Evolutionary conservation across 1,140 invertebrate species (phyloP), one percentile per base, ranked within the genome.

Genomic region (Arctopsyche grandis): DNA sequence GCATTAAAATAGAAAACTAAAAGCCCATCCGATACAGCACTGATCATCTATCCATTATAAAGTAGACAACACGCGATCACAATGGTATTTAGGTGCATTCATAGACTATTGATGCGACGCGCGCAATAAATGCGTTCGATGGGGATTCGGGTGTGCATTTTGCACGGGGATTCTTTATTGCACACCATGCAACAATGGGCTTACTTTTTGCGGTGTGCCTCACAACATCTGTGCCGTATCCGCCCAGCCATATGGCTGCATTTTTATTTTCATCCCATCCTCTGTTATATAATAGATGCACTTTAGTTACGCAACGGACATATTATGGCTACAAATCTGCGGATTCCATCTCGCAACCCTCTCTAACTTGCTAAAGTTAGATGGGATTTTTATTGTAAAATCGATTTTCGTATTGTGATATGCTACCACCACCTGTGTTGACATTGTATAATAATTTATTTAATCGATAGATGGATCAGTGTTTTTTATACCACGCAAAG

Each of bases 81-180:
- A 81, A 79, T 81, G 69, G 48, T 73, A 81, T 79, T 81, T 81
- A 79, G 75, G 63, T 48, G 70, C 73, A 81, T 79, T 79, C 77
- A 76, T 70, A 52, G 48, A 38, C 69, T 79, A 81, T 70, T 78
- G 71, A 78, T 70, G 77, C 80, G 48, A 76, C 78, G 29, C 78
- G 29, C 56, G 56, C 56, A 60, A 60, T 60, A 60, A 81, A 81
- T 81, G 77, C 76, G 78, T 78, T 80, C 76, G 78, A 78, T 78
- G 80, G 76, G 76, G 74, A 81, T 81, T 79, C 73, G 77, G 69
- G 77, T 58, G 73, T 58, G 77, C 75, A 78, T 82, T 82, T 78
- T 78, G 74, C 81, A 78, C 81, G 70, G 29, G 71, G 75, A 75
- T 71, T 77, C 81, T 82, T 79, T 79, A 80, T 56, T 77, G 69